These are phyloP conservation scores for Drosophila nigrodunni DNA, from an alignment of 1,140 invertebrate genomes.

Conservation along the genomic window DNA sequence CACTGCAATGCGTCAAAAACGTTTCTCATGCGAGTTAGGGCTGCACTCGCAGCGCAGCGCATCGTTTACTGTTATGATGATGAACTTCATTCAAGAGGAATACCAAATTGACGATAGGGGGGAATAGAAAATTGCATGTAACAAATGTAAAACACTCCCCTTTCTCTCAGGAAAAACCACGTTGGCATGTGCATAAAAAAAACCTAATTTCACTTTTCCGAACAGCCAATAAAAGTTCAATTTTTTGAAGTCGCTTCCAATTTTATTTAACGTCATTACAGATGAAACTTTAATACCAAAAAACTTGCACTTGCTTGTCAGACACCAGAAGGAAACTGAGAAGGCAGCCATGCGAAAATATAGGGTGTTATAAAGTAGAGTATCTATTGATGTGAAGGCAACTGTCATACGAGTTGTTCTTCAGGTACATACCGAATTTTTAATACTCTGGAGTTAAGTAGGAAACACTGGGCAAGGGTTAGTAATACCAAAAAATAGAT, in stretches of 20 bases:
- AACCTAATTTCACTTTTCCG: conserved; percentile 68
- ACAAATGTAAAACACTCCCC: conserved; percentile 54
- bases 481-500: too few relatives aligned
- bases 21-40: conserved; percentile 49
- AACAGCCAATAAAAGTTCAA: conserved; percentile 77
- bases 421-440: conserved; percentile 45
- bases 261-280: conserved; percentile 83
- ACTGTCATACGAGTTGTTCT: conserved; percentile 58
- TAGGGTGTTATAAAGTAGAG: conserved; percentile 38
- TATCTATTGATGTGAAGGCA: conserved; percentile 50
- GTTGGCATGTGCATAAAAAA: conserved; percentile 16
- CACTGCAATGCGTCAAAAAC: conserved; percentile 70
- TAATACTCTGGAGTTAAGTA: conserved; percentile 45
- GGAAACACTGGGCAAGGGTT: too few relatives aligned
- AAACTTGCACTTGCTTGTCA: conserved; percentile 63
- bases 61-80: conserved; percentile 63
- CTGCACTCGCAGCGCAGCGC: conserved; percentile 44
- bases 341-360: background rate
- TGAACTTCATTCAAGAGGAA: conserved; percentile 39
- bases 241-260: conserved; percentile 80
- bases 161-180: conserved; percentile 12
- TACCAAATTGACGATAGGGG: background rate
- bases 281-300: conserved; percentile 78
- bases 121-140: conserved; percentile 31
- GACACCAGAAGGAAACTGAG: background rate